These are phyloP conservation scores for Haliclona indistincta DNA, from an alignment of 37 sponge, comb jelly and placozoan species.

Conservation along the genomic window DNA sequence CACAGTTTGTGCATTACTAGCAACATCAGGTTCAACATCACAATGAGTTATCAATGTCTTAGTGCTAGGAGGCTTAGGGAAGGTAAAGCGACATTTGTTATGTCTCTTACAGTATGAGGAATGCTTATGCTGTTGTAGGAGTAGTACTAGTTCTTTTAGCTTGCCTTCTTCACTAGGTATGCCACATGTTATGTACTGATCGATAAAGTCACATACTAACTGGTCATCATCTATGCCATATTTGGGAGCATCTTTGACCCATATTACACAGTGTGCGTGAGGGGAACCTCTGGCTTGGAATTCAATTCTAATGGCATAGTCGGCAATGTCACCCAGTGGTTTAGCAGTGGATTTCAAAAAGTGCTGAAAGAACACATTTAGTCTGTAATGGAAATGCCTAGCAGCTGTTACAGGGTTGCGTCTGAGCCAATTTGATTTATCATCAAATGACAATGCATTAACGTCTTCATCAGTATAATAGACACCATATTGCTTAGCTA, in stretches of 20 bases:
- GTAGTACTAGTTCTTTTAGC: background rate
- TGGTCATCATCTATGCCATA: background rate
- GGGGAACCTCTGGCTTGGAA: conserved; percentile 24
- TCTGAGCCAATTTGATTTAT: conserved; percentile 13
- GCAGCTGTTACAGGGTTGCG: conserved; percentile 22
- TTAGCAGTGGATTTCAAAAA: conserved; percentile 13
- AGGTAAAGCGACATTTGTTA: no score
- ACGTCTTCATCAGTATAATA: background rate
- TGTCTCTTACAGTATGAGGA: no score
- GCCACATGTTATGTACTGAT: background rate
- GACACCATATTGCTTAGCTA: conserved; percentile 20
- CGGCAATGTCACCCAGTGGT: conserved; percentile 6
- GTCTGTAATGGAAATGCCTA: conserved; percentile 26
- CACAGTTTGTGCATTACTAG: no score
- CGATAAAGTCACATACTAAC: background rate
- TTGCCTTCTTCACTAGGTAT: conserved; percentile 5
- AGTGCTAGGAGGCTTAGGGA: no score
- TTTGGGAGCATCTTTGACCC: conserved; percentile 17
- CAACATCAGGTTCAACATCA: no score
- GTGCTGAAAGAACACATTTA: conserved; percentile 1
- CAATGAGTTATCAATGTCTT: no score
- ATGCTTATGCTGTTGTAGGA: no score
- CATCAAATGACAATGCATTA: background rate
- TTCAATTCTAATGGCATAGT: conserved; percentile 25
- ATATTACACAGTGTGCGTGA: conserved; percentile 12